Evolutionary conservation across 1,140 invertebrate genomes (phyloP).

Genomic region (Lamellibrachia luymesi): DNA sequence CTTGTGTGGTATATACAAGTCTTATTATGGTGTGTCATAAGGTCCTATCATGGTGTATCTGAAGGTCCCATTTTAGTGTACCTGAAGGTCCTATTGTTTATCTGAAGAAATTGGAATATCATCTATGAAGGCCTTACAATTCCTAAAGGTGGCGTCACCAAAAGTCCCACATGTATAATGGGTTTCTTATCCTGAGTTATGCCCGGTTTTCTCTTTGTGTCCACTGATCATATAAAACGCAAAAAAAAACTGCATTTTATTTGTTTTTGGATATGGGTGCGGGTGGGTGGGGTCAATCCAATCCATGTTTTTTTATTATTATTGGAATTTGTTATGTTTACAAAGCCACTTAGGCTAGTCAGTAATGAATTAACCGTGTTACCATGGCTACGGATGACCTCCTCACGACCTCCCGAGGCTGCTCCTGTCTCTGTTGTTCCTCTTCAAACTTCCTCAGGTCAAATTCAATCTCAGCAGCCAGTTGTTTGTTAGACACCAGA

Average conservation of each 20-base stretch:
- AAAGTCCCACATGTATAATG: neutral
- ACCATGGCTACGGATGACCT: neutral
- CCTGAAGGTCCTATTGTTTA: no score
- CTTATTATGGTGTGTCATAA: no score
- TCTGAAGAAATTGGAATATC: neutral
- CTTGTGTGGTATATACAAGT: no score
- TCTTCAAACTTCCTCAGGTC: slow-evolving; percentile 56
- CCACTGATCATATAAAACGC: no score
- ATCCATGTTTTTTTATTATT: no score
- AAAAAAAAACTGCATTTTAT: no score
- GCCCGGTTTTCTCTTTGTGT: neutral
- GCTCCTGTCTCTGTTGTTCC: slow-evolving; percentile 34
- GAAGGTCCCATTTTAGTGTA: no score
- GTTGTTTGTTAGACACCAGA: slow-evolving; percentile 57
- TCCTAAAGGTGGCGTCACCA: neutral
- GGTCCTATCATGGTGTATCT: no score
- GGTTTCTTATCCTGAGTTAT: neutral
- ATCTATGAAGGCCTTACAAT: neutral
- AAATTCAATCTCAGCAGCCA: slow-evolving; percentile 60
- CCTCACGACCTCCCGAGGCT: neutral
- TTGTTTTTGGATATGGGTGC: no score
- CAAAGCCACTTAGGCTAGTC: neutral
- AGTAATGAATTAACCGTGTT: neutral
- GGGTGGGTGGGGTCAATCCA: no score
- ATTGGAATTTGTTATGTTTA: no score